Conservation (phyloP, 2,888 invertebrate genomes). For the Strigamia maritima region DNA sequence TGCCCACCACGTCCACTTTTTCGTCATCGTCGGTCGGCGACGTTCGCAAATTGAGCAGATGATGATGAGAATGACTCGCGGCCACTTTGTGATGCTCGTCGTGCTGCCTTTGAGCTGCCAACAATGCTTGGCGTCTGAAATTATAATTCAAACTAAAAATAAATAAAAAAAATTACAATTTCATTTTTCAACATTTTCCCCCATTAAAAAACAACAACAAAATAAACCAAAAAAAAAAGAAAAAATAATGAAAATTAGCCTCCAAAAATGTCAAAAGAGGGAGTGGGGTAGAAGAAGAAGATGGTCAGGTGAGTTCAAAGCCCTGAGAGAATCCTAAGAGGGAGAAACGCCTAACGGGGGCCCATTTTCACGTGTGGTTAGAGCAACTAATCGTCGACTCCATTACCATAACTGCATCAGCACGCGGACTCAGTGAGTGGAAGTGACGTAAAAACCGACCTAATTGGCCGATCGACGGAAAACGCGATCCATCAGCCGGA, state of each 20-base stretch:
- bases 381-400: constrained; percentile 35
- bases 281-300: neutral
- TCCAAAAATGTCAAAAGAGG: neutral
- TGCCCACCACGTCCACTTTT: constrained; percentile 43
- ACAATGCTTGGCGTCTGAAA: constrained; percentile 66
- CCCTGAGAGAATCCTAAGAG: neutral
- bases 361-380: constrained; percentile 35
- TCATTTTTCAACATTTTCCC: neutral
- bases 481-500: constrained; percentile 15
- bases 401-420: constrained; percentile 36
- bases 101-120: constrained; percentile 56
- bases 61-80: constrained; percentile 48
- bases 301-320: constrained; percentile 29
- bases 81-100: constrained; percentile 49
- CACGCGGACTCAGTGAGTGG: constrained; percentile 2
- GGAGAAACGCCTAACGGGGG: neutral
- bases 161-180: constrained; percentile 29
- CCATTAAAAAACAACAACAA: neutral
- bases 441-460: constrained; percentile 13
- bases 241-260: neutral
- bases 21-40: constrained; percentile 42
- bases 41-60: constrained; percentile 35
- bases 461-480: constrained; percentile 34
- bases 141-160: constrained; percentile 34
- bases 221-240: neutral